Evolutionary conservation across 2,113 vertebrate species (phyloP), one percentile per base, ranked within the genome.

Genomic region (Poecile atricapillus): DNA sequence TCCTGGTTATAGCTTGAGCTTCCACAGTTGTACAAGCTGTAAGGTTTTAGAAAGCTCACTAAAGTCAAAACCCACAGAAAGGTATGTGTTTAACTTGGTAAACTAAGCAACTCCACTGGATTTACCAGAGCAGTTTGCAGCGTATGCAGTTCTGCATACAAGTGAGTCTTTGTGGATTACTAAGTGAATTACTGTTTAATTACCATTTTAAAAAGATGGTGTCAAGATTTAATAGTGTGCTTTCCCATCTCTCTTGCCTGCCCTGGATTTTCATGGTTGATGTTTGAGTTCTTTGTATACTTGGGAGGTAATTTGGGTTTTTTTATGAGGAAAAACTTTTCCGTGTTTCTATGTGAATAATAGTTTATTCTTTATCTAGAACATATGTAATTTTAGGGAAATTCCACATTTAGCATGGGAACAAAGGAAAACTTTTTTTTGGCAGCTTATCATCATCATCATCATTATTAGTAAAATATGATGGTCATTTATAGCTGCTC

Each of bases 381-480:
- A 69, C 46, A 82, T 87, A 44, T 64, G 56, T 46, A 84, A 81
- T 91, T 93, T 95, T 75, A 92, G 76, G 86, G 94, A 92, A 94
- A 97, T 96, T 93, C 79, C 92, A 79, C 95, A 92, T 92, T 93
- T 93, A 89, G 62, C 65, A 9, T 96, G 93, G 86, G 86, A 95
- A 95, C 64, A 93, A 96, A 94, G 87, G 49, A 39, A 94, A 94
- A 87, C 43, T 30, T 90, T 92, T 92, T 96, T 94, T 74, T 94
- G 90, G 90, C 93, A 94, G 86, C 69, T 95, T 90, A 94, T 89
- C 90, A 80, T 95, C 77, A 76, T 88, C 53, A 74, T 96, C 62
- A 81, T 96, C 9, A 91, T 93, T 33, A 93, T 95, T 97, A 96
- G 96, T 94, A 94, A 95, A 96, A 95, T 89, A 94, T 89, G 93